phyloP scores from a whole-genome alignment of 2,888 invertebrate species.

The Melolontha melolontha region DNA sequence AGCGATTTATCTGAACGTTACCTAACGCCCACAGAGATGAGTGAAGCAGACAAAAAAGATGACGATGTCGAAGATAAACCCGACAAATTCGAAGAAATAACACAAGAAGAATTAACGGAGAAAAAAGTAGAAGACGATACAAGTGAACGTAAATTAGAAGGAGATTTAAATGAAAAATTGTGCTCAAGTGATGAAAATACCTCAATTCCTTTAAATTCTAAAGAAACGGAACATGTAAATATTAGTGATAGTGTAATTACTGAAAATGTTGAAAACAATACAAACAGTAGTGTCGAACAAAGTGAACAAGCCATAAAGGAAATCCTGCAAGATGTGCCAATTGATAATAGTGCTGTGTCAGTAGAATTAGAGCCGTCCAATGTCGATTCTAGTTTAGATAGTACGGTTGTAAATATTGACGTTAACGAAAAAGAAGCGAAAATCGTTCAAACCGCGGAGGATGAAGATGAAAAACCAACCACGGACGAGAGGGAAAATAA shows the following conservation, averaged over 20 bases:
- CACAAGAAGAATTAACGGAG: conserved; percentile 47
- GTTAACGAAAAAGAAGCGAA: conserved; percentile 38
- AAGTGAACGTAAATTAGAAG: conserved; percentile 46
- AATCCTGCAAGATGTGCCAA: conserved; percentile 54
- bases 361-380: conserved; percentile 67
- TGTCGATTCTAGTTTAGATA: conserved; percentile 62
- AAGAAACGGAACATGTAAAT: conserved; percentile 47
- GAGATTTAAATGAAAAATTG: conserved; percentile 41
- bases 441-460: conserved; percentile 39
- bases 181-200: conserved; percentile 47
- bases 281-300: conserved; percentile 13
- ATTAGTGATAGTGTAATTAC: conserved; percentile 51
- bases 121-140: conserved; percentile 44
- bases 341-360: conserved; percentile 66
- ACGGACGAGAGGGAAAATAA: conserved; percentile 51
- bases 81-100: conserved; percentile 45
- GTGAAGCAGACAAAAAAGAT: conserved; percentile 61
- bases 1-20: conserved; percentile 79
- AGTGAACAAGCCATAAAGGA: conserved; percentile 25
- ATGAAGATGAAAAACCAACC: conserved; percentile 27
- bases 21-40: conserved; percentile 75
- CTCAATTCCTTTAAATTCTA: conserved; percentile 43
- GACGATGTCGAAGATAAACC: conserved; percentile 52
- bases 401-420: conserved; percentile 41
- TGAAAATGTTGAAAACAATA: conserved; percentile 44